phyloP scores from a whole-genome alignment of 2,797 vertebrate species.

The Enteromius thamalakanensis region DNA sequence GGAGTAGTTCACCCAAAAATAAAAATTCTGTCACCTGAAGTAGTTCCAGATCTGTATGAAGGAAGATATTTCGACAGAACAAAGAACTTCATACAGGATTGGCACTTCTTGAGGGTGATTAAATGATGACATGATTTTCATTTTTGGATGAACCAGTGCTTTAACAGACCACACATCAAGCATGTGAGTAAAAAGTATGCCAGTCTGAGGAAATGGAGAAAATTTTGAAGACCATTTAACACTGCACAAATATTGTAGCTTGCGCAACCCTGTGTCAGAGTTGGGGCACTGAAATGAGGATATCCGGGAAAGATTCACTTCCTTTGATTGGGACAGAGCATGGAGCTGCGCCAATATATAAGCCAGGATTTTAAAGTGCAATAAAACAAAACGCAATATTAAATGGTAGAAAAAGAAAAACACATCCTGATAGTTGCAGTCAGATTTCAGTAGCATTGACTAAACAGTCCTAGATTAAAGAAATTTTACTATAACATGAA shows the following conservation, averaged over 20 bases:
- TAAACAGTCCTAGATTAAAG: background rate
- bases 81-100: too few relatives aligned
- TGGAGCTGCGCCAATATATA: background rate
- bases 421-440: background rate
- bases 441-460: background rate
- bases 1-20: too few relatives aligned
- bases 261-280: slow-evolving; percentile 17
- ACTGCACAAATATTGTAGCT: slow-evolving; percentile 16
- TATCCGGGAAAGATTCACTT: background rate
- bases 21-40: too few relatives aligned
- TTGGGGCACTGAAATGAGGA: background rate
- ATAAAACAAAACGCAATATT: background rate
- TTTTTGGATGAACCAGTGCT: background rate
- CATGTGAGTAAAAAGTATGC: background rate
- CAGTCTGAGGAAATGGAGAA: background rate
- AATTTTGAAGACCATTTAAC: slow-evolving; percentile 3
- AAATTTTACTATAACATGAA: background rate
- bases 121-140: too few relatives aligned
- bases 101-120: too few relatives aligned
- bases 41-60: too few relatives aligned
- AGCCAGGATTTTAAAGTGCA: slow-evolving; percentile 13
- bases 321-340: slow-evolving; percentile 11
- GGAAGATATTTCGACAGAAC: too few relatives aligned
- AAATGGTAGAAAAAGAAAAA: background rate
- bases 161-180: slow-evolving; percentile 4